These are phyloP conservation scores for Triops longicaudatus DNA, from an alignment of 1,140 invertebrate genomes.

Conservation along the genomic window DNA sequence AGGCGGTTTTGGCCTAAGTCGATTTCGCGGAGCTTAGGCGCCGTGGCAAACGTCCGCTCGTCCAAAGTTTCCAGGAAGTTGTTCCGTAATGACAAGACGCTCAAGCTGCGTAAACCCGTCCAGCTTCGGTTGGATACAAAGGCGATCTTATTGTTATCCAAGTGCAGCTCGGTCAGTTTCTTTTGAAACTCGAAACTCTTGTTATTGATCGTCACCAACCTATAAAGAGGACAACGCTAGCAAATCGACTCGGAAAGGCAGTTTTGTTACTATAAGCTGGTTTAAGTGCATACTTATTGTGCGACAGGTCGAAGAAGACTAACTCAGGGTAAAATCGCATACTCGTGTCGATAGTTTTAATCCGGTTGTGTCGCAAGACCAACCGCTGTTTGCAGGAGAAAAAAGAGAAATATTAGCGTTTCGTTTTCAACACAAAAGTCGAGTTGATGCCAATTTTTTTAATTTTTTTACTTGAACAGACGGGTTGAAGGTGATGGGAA, in stretches of 20 bases:
- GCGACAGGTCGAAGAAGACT: constrained; percentile 70
- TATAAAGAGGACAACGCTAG: constrained; percentile 30
- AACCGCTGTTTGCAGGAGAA: constrained; percentile 43
- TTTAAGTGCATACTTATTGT: constrained; percentile 44
- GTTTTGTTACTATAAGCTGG: no score
- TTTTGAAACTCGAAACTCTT: constrained; percentile 68
- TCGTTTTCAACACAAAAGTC: neutral
- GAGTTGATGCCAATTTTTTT: neutral
- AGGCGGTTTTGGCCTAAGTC: constrained; percentile 82
- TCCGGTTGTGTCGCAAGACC: constrained; percentile 71
- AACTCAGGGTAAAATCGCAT: constrained; percentile 79
- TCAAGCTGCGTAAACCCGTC: constrained; percentile 62
- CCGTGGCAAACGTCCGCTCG: constrained; percentile 60
- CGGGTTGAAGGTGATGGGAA: constrained; percentile 84
- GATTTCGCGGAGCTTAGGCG: constrained; percentile 68
- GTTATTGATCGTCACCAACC: constrained; percentile 52
- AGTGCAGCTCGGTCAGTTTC: constrained; percentile 67
- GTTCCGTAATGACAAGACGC: constrained; percentile 66
- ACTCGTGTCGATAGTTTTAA: constrained; percentile 72
- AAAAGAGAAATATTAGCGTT: constrained; percentile 29
- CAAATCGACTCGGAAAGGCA: neutral
- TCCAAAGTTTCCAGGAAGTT: constrained; percentile 73
- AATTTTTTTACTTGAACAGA: constrained; percentile 56
- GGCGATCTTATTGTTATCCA: constrained; percentile 77
- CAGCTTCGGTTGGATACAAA: constrained; percentile 67